Conservation (phyloP, 2,113 vertebrate species). For the Centrocercus urophasianus region DNA sequence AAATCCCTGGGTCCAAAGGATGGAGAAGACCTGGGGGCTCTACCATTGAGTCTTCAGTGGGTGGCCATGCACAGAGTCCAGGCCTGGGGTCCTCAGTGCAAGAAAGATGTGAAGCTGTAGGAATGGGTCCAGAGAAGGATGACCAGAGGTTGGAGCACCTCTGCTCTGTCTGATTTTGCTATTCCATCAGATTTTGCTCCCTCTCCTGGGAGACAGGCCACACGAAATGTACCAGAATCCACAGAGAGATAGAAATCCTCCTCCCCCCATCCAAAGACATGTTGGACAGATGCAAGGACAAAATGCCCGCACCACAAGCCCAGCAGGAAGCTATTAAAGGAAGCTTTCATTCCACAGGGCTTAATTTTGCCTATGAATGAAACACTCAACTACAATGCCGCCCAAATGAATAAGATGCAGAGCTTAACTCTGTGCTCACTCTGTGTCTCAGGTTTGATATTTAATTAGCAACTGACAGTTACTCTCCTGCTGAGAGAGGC, state of each 20-base stretch:
- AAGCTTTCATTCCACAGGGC: not conserved
- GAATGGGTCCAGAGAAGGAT: no score
- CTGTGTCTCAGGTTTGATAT: not conserved
- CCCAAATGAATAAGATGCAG: not conserved
- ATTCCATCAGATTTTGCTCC: not conserved
- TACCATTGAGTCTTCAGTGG: not conserved
- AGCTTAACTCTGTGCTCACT: not conserved
- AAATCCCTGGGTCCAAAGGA: not conserved
- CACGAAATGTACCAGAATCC: not conserved
- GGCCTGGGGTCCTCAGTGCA: no score
- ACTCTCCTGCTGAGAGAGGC: not conserved
- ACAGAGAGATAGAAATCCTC: not conserved
- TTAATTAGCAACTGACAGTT: not conserved
- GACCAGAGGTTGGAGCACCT: no score
- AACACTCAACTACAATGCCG: not conserved
- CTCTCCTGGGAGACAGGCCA: not conserved
- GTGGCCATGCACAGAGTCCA: not conserved
- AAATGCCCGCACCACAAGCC: not conserved
- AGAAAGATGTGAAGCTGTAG: no score
- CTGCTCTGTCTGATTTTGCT: not conserved
- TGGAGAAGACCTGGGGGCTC: not conserved
- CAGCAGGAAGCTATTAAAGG: not conserved
- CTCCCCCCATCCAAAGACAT: accelerated
- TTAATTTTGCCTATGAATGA: not conserved
- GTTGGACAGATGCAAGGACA: not conserved